These are phyloP conservation scores for Caenorhabditis uteleia DNA, from an alignment of 2,888 invertebrate genomes.

Conservation along the genomic window DNA sequence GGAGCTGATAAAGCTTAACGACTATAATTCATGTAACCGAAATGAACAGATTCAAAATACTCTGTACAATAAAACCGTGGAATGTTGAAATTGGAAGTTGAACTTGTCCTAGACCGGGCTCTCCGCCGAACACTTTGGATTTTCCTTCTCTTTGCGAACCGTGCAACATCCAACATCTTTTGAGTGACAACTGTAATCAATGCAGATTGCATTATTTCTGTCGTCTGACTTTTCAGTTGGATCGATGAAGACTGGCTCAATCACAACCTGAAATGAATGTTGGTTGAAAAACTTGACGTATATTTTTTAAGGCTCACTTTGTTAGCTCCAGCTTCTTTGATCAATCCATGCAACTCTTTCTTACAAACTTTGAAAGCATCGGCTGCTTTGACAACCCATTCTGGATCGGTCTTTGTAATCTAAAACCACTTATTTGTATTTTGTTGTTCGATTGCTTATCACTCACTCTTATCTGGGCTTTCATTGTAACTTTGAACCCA, in stretches of 20 bases:
- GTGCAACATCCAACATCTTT: conserved; percentile 36
- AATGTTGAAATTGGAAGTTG: too few relatives aligned
- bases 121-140: too few relatives aligned
- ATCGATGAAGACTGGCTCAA: conserved; percentile 33
- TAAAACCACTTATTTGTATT: too few relatives aligned
- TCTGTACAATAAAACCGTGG: not conserved
- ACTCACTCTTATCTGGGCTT: conserved; percentile 19
- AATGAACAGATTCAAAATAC: not conserved
- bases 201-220: conserved; percentile 16
- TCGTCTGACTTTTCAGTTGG: conserved; percentile 2
- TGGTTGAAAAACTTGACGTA: not conserved
- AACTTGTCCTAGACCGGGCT: not conserved
- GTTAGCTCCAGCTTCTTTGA: conserved; percentile 19
- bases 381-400: conserved; percentile 22
- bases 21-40: not conserved
- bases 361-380: conserved; percentile 11
- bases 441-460: not conserved
- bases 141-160: not conserved
- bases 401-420: conserved; percentile 19
- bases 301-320: conserved; percentile 22
- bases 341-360: conserved; percentile 9
- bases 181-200: conserved; percentile 25
- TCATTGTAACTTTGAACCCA: conserved; percentile 28
- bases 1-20: too few relatives aligned
- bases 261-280: conserved; percentile 17